These are phyloP conservation scores for Drosophila atripex DNA, from an alignment of 2,888 invertebrate species.

Conservation along the genomic window DNA sequence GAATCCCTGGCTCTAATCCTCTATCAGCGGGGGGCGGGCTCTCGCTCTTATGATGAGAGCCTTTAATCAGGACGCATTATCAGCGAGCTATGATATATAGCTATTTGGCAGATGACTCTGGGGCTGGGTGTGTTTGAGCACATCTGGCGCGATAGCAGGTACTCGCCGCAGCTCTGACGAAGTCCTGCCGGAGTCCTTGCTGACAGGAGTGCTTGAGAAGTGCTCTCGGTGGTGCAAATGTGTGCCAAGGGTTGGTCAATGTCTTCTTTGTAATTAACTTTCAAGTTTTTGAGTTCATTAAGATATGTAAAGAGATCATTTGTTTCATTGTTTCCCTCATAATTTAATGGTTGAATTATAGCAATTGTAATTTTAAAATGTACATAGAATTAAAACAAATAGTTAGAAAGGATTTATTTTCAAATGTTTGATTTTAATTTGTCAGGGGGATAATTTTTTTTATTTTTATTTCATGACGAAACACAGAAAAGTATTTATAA, in stretches of 20 bases:
- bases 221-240: slow-evolving; percentile 26
- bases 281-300: slow-evolving; percentile 7
- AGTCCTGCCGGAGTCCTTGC: slow-evolving; percentile 15
- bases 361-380: background rate
- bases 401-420: background rate
- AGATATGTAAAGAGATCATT: background rate
- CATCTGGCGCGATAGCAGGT: slow-evolving; percentile 38
- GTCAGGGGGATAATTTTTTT: background rate
- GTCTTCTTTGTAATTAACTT: slow-evolving; percentile 18
- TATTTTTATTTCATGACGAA: too few species aligned
- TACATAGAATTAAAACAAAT: background rate
- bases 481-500: background rate
- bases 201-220: slow-evolving; percentile 28
- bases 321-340: slow-evolving; percentile 5
- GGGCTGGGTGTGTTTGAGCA: slow-evolving; percentile 18
- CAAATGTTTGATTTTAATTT: background rate
- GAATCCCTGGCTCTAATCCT: slow-evolving; percentile 27
- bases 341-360: background rate
- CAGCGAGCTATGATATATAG: slow-evolving; percentile 65
- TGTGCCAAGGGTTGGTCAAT: slow-evolving; percentile 17
- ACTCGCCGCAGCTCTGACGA: background rate
- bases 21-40: slow-evolving; percentile 36
- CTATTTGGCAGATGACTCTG: slow-evolving; percentile 49
- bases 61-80: slow-evolving; percentile 69
- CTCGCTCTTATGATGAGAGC: slow-evolving; percentile 19